Evolutionary conservation across 2,113 vertebrate species (phyloP).

Genomic region (Motacilla tschutschensis): DNA sequence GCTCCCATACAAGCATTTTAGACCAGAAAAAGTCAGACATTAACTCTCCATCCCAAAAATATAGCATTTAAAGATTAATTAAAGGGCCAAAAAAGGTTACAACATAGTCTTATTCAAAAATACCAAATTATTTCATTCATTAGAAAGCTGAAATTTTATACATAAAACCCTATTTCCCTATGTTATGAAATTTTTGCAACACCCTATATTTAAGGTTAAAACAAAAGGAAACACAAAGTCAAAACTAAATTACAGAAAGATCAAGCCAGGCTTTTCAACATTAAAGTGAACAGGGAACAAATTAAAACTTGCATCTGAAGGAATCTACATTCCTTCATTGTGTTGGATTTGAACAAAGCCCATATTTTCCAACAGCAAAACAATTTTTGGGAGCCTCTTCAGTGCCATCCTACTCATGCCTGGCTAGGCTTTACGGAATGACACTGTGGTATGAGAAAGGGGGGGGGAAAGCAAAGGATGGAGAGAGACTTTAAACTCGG

Average conservation of each 20-base stretch:
- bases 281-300: background rate
- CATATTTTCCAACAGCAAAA: background rate
- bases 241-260: background rate
- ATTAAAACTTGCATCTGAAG: background rate
- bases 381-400: background rate
- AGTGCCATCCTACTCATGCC: background rate
- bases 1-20: background rate
- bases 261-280: background rate
- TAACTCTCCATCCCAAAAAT: background rate
- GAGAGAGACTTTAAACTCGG: background rate
- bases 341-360: background rate
- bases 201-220: background rate
- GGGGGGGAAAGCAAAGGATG: background rate
- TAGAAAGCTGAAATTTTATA: background rate
- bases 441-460: background rate
- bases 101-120: background rate
- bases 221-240: background rate
- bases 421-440: background rate
- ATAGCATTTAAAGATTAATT: background rate
- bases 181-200: background rate
- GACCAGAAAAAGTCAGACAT: background rate
- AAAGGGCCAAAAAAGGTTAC: background rate
- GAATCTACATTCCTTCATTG: background rate
- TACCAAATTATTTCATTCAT: background rate
- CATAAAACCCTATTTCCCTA: background rate